A percentile compares a stretch with the other conserved stretches of the same genome.
phyloP scores from a whole-genome alignment of 2,888 invertebrate species.

The Platerodrilus igneus region DNA sequence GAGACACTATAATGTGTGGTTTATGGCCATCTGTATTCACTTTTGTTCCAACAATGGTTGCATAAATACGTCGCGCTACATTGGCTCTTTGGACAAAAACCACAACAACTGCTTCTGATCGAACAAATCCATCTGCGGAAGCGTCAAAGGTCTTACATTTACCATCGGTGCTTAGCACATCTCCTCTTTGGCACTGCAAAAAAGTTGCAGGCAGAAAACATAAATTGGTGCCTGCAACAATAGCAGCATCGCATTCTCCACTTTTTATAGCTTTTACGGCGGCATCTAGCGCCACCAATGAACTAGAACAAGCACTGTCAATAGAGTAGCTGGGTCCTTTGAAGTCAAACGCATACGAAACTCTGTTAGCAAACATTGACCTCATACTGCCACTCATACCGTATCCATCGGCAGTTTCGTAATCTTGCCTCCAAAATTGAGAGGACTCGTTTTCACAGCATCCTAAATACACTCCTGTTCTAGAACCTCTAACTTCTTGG shows the following conservation, averaged over 20 bases:
- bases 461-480: constrained; percentile 93
- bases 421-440: constrained; percentile 78
- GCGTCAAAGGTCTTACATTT: constrained; percentile 95
- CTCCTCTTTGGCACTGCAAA: constrained; percentile 86
- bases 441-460: constrained; percentile 85
- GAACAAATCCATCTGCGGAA: too few relatives aligned
- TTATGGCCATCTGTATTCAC: constrained; percentile 92
- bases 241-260: constrained; percentile 92
- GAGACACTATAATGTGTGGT: constrained; percentile 84
- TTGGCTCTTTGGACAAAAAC: constrained; percentile 76
- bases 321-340: constrained; percentile 92
- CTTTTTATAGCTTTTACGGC: constrained; percentile 73
- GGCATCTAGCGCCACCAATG: constrained; percentile 85
- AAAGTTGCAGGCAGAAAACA: constrained; percentile 86
- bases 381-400: constrained; percentile 89
- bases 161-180: constrained; percentile 87
- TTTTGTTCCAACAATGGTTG: constrained; percentile 80
- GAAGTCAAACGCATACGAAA: constrained; percentile 94
- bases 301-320: constrained; percentile 97
- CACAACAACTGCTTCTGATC: constrained; percentile 73
- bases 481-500: constrained; percentile 73
- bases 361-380: constrained; percentile 95
- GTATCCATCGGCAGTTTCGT: constrained; percentile 84
- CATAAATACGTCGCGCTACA: constrained; percentile 75
- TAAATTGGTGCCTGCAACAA: constrained; percentile 90